Percentiles rank a stretch among this genome's conserved stretches.
These are phyloP conservation scores for Triplophysa bombifrons DNA, from an alignment of 2,797 vertebrate species.

Conservation along the genomic window DNA sequence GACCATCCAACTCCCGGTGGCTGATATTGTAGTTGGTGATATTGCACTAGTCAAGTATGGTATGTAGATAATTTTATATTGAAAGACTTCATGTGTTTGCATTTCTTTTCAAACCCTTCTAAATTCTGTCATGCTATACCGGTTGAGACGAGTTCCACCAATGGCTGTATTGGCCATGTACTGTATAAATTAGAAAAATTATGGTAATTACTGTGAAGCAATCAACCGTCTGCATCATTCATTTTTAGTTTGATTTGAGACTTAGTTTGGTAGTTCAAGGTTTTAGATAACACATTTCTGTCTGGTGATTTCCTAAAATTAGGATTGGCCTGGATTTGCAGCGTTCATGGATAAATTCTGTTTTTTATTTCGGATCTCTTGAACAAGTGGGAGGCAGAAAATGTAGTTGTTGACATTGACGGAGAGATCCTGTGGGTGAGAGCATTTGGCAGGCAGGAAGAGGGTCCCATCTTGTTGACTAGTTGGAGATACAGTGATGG, in stretches of 20 bases:
- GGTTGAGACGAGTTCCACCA: too few species aligned
- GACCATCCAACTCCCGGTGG: constrained; percentile 93
- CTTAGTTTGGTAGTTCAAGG: neutral
- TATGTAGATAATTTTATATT: constrained; percentile 62
- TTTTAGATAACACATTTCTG: neutral
- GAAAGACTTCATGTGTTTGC: neutral
- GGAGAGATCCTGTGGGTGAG: constrained; percentile 45
- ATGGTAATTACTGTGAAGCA: neutral
- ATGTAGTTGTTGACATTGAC: constrained; percentile 44
- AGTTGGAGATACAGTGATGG: constrained; percentile 32
- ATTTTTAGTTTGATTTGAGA: neutral
- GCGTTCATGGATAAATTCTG: constrained; percentile 8
- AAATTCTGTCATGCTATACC: too few species aligned
- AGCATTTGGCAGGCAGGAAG: constrained; percentile 32
- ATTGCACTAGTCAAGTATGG: constrained; percentile 98
- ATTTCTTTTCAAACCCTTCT: neutral
- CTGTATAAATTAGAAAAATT: neutral
- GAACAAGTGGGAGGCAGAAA: constrained; percentile 34
- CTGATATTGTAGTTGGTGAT: constrained; percentile 93
- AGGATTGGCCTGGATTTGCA: constrained; percentile 6
- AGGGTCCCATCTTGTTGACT: constrained; percentile 37
- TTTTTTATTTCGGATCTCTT: constrained; percentile 22
- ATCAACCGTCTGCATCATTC: neutral
- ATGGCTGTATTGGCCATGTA: too few species aligned
- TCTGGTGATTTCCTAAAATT: constrained; percentile 4